Conservation (phyloP, 2,888 invertebrate genomes). For the Drosophila macrospina region DNA sequence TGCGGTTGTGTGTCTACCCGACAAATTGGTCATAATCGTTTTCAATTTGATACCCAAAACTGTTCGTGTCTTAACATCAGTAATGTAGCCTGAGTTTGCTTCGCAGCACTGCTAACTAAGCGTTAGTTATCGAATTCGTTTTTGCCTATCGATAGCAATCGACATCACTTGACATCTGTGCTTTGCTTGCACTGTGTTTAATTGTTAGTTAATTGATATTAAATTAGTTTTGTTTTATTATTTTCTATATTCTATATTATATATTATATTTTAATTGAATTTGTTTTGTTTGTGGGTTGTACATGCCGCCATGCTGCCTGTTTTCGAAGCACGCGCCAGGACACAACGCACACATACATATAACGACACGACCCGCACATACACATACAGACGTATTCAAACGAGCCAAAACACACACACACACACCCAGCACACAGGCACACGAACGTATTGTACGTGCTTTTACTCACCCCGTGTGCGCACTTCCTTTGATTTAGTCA, state of each 20-base stretch:
- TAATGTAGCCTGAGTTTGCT: neutral
- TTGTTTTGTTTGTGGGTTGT: slow-evolving; percentile 48
- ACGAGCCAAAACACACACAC: slow-evolving; percentile 33
- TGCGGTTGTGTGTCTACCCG: slow-evolving; percentile 63
- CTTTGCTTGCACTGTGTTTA: neutral
- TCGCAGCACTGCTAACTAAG: neutral
- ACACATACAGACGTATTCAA: slow-evolving; percentile 22
- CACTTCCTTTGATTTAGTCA: slow-evolving; percentile 84
- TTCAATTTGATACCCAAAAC: neutral
- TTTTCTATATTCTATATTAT: neutral
- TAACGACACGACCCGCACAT: slow-evolving; percentile 48
- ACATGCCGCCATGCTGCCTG: slow-evolving; percentile 62
- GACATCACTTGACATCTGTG: neutral
- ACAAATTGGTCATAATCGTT: slow-evolving; percentile 52
- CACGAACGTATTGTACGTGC: slow-evolving; percentile 69
- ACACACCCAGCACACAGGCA: slow-evolving; percentile 26
- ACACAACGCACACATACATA: slow-evolving; percentile 58
- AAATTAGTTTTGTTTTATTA: slow-evolving; percentile 1
- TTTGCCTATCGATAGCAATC: neutral
- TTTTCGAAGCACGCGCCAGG: slow-evolving; percentile 78
- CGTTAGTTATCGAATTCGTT: neutral
- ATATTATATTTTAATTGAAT: slow-evolving; percentile 1
- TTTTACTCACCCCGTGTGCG: slow-evolving; percentile 76
- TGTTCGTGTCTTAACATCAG: neutral
- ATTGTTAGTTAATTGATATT: neutral